A percentile compares a stretch with the other conserved stretches of the same genome.
Conservation (phyloP, 1,140 invertebrate species). For the Sesamia nonagrioides region DNA sequence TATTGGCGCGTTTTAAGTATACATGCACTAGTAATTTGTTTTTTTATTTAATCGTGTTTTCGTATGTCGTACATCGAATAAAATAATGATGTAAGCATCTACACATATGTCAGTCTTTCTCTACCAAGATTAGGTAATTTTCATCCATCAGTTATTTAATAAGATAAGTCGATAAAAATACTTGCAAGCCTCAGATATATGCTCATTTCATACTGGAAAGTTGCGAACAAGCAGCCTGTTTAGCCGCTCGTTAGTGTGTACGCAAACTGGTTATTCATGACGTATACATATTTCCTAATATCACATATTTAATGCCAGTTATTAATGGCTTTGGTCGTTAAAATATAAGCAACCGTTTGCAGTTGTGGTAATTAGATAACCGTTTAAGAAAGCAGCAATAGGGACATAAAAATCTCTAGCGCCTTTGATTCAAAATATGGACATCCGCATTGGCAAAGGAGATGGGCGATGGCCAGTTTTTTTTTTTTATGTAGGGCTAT, state of each 20-base stretch:
- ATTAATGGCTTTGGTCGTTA: not conserved
- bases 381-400: not conserved
- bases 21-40: too few species aligned
- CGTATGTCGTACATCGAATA: too few species aligned
- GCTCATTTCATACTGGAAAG: not conserved
- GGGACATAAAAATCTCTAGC: too few species aligned
- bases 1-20: too few species aligned
- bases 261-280: constrained; percentile 21
- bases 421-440: too few species aligned
- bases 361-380: not conserved
- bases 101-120: too few species aligned
- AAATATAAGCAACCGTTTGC: not conserved
- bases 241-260: not conserved
- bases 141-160: not conserved
- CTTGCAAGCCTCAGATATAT: not conserved
- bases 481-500: too few species aligned
- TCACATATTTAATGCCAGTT: not conserved
- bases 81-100: too few species aligned
- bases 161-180: not conserved
- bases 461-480: too few species aligned
- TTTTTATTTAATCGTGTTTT: too few species aligned
- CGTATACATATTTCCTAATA: not conserved
- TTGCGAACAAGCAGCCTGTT: constrained; percentile 3
- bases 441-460: too few species aligned
- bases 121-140: too few species aligned